Evolutionary conservation across 2,113 vertebrate genomes (phyloP).

Genomic region (Calypte anna): DNA sequence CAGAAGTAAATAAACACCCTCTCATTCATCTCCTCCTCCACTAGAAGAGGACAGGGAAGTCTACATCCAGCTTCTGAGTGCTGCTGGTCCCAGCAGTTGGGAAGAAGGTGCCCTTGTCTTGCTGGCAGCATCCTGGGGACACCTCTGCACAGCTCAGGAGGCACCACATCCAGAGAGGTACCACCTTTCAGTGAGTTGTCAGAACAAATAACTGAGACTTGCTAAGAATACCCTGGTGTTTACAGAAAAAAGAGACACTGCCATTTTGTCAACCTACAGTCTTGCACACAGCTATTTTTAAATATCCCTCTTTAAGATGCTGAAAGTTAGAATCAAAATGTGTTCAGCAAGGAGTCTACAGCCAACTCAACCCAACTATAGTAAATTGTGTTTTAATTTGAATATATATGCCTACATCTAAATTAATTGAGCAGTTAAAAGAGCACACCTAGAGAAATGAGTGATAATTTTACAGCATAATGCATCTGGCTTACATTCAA

Average conservation of each 20-base stretch:
- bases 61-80: neutral
- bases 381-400: conserved; percentile 28
- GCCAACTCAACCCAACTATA: neutral
- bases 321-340: neutral
- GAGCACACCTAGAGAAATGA: conserved; percentile 53
- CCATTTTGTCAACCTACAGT: neutral
- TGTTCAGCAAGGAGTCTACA: neutral
- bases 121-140: neutral
- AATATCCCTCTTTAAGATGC: neutral
- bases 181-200: neutral
- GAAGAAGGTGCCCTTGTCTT: neutral
- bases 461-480: conserved; percentile 62
- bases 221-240: neutral
- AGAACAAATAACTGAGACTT: neutral
- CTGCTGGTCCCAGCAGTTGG: neutral
- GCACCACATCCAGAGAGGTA: neutral
- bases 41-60: neutral
- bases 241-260: neutral
- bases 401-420: conserved; percentile 30
- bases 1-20: neutral
- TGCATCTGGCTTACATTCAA: conserved; percentile 53
- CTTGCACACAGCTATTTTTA: neutral
- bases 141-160: neutral
- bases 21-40: neutral
- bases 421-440: conserved; percentile 69